Percentiles rank a stretch among this genome's conserved stretches.
Conservation (phyloP, 2,888 invertebrate species). For the Drepanosiphum platanoidis region DNA sequence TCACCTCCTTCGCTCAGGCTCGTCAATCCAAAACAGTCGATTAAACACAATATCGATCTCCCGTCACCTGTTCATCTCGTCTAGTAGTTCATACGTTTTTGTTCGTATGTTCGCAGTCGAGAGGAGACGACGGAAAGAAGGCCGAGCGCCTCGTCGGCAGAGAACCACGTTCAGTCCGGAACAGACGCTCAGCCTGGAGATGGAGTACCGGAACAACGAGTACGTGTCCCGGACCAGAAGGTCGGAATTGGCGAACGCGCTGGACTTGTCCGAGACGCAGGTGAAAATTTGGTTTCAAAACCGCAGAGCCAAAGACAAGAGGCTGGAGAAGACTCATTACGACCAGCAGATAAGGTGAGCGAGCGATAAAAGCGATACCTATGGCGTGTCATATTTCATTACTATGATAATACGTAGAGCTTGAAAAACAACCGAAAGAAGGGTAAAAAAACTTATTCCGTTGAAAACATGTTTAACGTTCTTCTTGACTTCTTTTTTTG, state of each 20-base stretch:
- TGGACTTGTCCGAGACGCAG: slow-evolving; percentile 77
- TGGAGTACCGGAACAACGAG: slow-evolving; percentile 91
- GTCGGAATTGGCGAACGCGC: slow-evolving; percentile 79
- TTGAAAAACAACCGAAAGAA: too few relatives aligned
- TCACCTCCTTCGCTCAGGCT: too few relatives aligned
- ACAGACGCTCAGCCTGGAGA: slow-evolving; percentile 88
- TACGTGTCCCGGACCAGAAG: slow-evolving; percentile 89
- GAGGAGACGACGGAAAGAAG: slow-evolving; percentile 85
- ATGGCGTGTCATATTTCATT: too few relatives aligned
- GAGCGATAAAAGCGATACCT: not conserved
- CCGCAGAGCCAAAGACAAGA: slow-evolving; percentile 92
- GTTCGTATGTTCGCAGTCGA: slow-evolving; percentile 85
- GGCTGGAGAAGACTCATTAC: slow-evolving; percentile 93
- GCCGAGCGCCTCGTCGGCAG: slow-evolving; percentile 82
- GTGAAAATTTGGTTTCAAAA: slow-evolving; percentile 96
- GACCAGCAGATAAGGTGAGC: slow-evolving; percentile 91
- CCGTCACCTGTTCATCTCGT: too few relatives aligned
- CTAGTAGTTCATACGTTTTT: too few relatives aligned
- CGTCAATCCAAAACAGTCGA: too few relatives aligned
- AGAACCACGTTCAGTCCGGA: slow-evolving; percentile 94
- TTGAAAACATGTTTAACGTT: too few relatives aligned
- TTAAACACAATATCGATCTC: too few relatives aligned
- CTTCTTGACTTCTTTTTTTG: too few relatives aligned
- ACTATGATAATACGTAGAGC: too few relatives aligned
- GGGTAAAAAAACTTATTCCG: too few relatives aligned